These are phyloP conservation scores for Psilopsiagon aymara DNA, from an alignment of 2,113 vertebrate genomes.

Conservation along the genomic window DNA sequence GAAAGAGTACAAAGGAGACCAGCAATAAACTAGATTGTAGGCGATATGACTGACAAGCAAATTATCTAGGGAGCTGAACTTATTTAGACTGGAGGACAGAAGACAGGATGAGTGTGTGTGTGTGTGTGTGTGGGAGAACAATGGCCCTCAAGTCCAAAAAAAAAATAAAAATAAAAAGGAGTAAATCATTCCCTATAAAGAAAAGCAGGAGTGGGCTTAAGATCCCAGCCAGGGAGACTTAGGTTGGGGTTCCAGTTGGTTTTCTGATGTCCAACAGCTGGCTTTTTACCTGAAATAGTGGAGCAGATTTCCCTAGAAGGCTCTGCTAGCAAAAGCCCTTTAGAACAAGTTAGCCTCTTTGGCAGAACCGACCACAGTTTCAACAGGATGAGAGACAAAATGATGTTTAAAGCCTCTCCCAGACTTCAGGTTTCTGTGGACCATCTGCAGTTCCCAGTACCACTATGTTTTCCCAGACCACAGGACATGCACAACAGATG, in stretches of 20 bases:
- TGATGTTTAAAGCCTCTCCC: not conserved
- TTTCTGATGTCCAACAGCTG: not conserved
- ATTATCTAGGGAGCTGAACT: constrained; percentile 10
- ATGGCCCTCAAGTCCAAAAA: not conserved
- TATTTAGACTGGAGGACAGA: constrained; percentile 24
- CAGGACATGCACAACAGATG: not conserved
- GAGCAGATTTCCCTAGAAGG: not conserved
- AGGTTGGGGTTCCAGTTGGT: not conserved
- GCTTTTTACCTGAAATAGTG: not conserved
- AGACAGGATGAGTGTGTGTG: not conserved
- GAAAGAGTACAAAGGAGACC: constrained; percentile 2
- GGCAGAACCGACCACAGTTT: not conserved
- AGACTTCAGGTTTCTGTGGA: not conserved
- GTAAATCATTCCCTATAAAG: not conserved
- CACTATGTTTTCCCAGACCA: not conserved
- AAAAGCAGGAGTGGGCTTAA: not conserved
- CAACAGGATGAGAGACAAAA: not conserved
- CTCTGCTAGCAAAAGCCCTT: not conserved
- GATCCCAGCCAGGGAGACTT: not conserved
- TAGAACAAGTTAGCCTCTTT: not conserved
- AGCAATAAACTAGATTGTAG: not conserved
- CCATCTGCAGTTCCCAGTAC: not conserved
- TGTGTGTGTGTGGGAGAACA: not conserved
- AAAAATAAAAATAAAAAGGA: not conserved
- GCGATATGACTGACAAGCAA: constrained; percentile 13